Percentiles rank a stretch among this genome's conserved stretches.
Conservation (phyloP, 2,797 vertebrate genomes). For the Cryptoprocta ferox region DNA sequence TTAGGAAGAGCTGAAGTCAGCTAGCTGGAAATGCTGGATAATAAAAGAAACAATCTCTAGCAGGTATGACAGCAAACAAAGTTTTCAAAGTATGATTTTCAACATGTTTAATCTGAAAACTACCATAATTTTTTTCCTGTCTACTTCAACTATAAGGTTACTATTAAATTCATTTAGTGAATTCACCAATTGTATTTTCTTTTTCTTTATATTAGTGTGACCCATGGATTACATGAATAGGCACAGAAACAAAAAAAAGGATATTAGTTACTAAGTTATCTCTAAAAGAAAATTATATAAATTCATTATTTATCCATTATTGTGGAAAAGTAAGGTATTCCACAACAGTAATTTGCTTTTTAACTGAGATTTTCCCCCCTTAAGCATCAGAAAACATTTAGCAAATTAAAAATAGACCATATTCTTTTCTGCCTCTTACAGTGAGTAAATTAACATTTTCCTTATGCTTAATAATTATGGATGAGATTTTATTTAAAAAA, state of each 20-base stretch:
- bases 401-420: background rate
- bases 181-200: background rate
- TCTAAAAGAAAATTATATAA: constrained; percentile 52
- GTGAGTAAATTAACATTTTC: constrained; percentile 4
- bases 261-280: background rate
- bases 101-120: constrained; percentile 62
- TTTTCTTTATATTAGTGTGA: background rate
- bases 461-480: constrained; percentile 28
- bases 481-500: background rate
- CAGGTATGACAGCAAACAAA: constrained; percentile 69
- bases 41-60: constrained; percentile 63
- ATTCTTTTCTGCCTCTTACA: background rate
- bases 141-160: constrained; percentile 23
- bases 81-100: constrained; percentile 55
- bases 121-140: background rate
- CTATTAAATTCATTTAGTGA: constrained; percentile 40
- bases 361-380: background rate
- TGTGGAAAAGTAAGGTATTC: background rate
- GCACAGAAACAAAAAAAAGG: constrained; percentile 6
- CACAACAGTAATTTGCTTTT: background rate
- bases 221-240: background rate
- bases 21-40: constrained; percentile 65
- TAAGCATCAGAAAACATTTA: constrained; percentile 7
- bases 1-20: constrained; percentile 72
- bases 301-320: background rate